Conservation (phyloP, 2,113 vertebrate species). For the Candoia aspera region DNA sequence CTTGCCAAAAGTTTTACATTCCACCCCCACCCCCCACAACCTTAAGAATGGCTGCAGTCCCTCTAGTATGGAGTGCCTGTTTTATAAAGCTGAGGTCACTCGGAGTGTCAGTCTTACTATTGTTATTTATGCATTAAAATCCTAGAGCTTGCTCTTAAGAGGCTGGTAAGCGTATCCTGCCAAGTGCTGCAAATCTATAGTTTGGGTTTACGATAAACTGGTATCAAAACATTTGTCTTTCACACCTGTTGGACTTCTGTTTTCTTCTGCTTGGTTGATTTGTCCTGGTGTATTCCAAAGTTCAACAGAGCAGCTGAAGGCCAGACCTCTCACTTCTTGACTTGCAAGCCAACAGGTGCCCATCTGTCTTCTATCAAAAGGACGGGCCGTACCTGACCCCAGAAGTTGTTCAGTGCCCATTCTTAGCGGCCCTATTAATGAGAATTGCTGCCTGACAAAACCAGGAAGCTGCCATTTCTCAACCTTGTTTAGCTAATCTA, state of each 20-base stretch:
- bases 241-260: not conserved
- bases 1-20: not conserved
- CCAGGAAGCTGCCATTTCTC: not conserved
- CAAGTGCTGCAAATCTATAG: no score
- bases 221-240: not conserved
- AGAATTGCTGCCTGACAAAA: not conserved
- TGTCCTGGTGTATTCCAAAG: not conserved
- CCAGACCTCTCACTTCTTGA: not conserved
- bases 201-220: not conserved
- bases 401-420: no score
- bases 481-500: not conserved
- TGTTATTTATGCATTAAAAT: not conserved
- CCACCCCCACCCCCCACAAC: no score
- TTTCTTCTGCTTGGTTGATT: not conserved
- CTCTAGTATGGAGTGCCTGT: not conserved
- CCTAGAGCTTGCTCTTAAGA: no score
- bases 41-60: not conserved
- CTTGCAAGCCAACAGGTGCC: no score
- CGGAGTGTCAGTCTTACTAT: not conserved
- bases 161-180: no score
- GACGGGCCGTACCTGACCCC: no score
- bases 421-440: no score
- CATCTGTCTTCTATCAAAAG: no score
- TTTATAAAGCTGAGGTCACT: not conserved
- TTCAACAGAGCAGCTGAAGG: not conserved